Percentiles rank a stretch among this genome's conserved stretches.
Evolutionary conservation across 2,797 vertebrate genomes (phyloP).

Genomic region (Aphelocoma californica): DNA sequence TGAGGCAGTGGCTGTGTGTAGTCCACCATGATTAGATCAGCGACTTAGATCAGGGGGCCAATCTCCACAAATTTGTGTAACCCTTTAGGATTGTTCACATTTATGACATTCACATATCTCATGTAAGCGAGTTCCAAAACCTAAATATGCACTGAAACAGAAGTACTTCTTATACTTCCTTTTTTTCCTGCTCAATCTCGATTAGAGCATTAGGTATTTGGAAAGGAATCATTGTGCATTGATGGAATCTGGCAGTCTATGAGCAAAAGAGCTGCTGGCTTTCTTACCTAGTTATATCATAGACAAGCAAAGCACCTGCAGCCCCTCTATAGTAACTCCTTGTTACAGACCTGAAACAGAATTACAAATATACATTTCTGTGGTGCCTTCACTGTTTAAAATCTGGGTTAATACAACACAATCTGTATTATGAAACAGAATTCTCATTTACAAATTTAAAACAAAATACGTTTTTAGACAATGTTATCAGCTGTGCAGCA

Average conservation of each 20-base stretch:
- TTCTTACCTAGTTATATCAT: slow-evolving; percentile 95
- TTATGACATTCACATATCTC: background rate
- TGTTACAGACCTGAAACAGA: slow-evolving; percentile 90
- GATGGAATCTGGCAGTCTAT: background rate
- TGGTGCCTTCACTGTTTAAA: background rate
- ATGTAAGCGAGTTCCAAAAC: background rate
- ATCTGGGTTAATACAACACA: background rate
- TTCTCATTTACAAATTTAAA: background rate
- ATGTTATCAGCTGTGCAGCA: background rate
- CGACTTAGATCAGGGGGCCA: background rate
- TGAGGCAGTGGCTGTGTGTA: background rate
- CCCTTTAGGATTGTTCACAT: background rate
- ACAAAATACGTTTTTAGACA: background rate
- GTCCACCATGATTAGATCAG: background rate
- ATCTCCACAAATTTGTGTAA: background rate
- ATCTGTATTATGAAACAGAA: background rate
- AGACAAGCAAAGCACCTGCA: slow-evolving; percentile 94
- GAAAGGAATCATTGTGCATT: background rate
- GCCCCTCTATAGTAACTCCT: slow-evolving; percentile 98
- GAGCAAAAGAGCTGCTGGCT: background rate
- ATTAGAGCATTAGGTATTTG: background rate
- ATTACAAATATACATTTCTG: background rate
- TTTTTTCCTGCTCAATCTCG: background rate
- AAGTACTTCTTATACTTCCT: background rate
- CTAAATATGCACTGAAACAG: background rate